phyloP scores from a whole-genome alignment of 2,113 vertebrate genomes.

The Chionis minor region DNA sequence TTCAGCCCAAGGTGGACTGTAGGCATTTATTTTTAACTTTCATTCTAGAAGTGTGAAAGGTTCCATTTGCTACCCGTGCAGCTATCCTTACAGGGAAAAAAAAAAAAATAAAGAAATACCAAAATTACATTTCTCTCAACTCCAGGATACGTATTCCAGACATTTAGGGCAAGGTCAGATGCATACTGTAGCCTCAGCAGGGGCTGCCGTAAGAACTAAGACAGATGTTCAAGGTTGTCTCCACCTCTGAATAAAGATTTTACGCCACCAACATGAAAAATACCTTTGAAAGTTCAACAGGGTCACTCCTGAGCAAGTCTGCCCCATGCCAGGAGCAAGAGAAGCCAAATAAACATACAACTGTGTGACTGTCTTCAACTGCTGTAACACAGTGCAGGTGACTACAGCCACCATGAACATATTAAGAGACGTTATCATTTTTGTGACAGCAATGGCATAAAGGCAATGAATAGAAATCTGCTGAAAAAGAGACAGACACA shows the following conservation, averaged over 20 bases:
- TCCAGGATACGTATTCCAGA: neutral
- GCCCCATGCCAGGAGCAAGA: neutral
- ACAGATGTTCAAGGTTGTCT: slow-evolving; percentile 21
- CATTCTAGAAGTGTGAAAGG: neutral
- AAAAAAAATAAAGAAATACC: neutral
- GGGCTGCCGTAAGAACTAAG: slow-evolving; percentile 4
- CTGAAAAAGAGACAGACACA: neutral
- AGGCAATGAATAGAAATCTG: neutral
- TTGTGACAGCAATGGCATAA: neutral
- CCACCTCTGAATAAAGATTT: slow-evolving; percentile 19
- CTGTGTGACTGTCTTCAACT: neutral
- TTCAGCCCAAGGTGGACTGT: neutral
- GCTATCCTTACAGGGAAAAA: neutral
- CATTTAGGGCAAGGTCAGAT: neutral
- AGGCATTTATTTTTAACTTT: neutral
- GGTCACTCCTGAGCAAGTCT: neutral
- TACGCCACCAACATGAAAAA: neutral
- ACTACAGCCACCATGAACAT: neutral
- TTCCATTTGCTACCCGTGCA: neutral
- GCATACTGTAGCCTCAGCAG: neutral
- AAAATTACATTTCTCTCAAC: neutral
- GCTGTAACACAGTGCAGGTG: neutral
- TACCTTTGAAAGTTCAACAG: neutral
- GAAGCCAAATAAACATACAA: slow-evolving; percentile 1
- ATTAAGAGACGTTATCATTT: neutral